phyloP scores from a whole-genome alignment of 2,888 invertebrate species.

The Helleia helle region DNA sequence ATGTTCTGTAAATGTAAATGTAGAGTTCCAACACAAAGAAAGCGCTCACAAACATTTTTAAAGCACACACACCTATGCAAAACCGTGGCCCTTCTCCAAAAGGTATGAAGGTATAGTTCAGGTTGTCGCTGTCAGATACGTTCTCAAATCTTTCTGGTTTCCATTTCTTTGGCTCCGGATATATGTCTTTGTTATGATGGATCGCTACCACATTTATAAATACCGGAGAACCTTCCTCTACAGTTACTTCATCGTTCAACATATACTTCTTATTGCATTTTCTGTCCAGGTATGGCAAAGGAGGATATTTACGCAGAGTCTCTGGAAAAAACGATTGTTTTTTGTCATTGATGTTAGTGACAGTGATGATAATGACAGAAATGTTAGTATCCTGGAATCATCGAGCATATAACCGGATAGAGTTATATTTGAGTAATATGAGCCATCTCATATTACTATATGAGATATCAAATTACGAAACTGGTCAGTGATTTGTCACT shows the following conservation, averaged over 20 bases:
- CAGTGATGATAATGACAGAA: no score
- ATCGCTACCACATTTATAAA: constrained; percentile 42
- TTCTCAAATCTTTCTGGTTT: constrained; percentile 39
- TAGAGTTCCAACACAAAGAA: no score
- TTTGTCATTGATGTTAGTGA: no score
- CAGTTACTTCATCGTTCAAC: constrained; percentile 35
- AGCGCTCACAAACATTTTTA: no score
- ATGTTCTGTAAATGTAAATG: no score
- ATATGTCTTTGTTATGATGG: constrained; percentile 38
- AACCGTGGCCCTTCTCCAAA: constrained; percentile 55
- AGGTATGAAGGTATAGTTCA: constrained; percentile 41
- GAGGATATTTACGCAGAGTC: constrained; percentile 45
- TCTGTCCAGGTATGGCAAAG: constrained; percentile 40
- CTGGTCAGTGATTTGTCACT: no score
- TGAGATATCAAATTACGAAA: no score
- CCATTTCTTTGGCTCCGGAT: constrained; percentile 44
- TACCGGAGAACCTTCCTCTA: constrained; percentile 42
- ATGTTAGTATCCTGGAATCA: no score
- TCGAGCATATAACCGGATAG: no score
- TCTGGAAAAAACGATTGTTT: constrained; percentile 42
- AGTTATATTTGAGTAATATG: no score
- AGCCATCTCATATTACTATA: no score
- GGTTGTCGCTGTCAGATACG: constrained; percentile 36
- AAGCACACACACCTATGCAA: constrained; percentile 30
- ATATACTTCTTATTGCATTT: constrained; percentile 34